A percentile compares a stretch with the other conserved stretches of the same genome.
Evolutionary conservation across 2,797 vertebrate genomes (phyloP).

Genomic region (Eulemur mongoz): DNA sequence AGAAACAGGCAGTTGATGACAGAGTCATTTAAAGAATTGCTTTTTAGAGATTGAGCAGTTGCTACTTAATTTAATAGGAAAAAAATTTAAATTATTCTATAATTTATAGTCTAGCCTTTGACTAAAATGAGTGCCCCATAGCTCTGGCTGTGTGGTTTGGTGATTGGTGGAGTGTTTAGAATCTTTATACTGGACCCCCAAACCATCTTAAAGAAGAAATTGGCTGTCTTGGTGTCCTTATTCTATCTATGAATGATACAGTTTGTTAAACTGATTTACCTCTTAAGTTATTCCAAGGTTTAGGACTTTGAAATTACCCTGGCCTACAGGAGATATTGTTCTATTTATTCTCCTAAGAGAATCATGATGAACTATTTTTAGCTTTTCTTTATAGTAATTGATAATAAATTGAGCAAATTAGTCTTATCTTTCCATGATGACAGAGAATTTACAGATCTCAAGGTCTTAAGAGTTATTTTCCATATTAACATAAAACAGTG

Average conservation of each 20-base stretch:
- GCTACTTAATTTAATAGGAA: neutral
- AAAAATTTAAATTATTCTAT: neutral
- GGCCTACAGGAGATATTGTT: neutral
- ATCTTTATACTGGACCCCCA: neutral
- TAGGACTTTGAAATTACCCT: neutral
- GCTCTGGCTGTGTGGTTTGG: neutral
- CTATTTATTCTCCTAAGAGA: neutral
- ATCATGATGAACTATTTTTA: neutral
- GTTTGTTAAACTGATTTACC: neutral
- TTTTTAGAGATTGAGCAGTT: neutral
- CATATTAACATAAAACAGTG: neutral
- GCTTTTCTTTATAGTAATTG: neutral
- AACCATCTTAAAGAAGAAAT: neutral
- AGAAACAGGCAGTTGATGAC: neutral
- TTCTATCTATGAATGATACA: neutral
- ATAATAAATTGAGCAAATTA: neutral
- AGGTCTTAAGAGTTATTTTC: neutral
- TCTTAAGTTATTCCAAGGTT: neutral
- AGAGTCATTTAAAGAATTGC: neutral
- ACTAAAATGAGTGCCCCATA: neutral
- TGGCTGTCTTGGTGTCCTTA: neutral
- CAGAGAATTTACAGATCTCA: neutral
- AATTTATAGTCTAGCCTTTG: neutral
- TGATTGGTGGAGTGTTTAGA: neutral
- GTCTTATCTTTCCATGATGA: neutral